Evolutionary conservation across 30 jellyfish, hydroid and myxozoan genomes (phyloP), one percentile per base, ranked within the genome.

Genomic region (Rhopilema esculentum): DNA sequence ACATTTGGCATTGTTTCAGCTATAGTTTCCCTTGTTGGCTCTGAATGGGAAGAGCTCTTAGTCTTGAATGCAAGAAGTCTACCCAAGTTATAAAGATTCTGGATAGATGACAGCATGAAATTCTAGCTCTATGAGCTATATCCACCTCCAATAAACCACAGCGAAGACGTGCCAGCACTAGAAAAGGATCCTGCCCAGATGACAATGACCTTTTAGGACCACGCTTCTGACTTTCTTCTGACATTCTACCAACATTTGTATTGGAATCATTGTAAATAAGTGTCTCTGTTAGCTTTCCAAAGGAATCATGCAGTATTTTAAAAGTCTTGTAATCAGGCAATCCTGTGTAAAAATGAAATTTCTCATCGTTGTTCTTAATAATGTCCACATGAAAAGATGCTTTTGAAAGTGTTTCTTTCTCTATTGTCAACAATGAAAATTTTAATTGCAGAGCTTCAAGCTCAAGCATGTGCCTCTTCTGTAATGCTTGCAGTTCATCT

Each of bases 181-280:
- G 51, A 65, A 89, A 89, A 80, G 62, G 62, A 29, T 89, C 97
- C 20, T 48, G 77, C 77, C 82, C 94, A n/a, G 89, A 86, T 7
- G 31, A 27, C n/a, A 77, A 51, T 20, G 74, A 61, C 49, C 97
- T 77, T 69, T 69, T 50, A 18, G 88, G 80, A 6, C 97, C 91
- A 0, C 87, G 18, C 64, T 82, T 51, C 4, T 12, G 21, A 27
- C 17, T 16, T 24, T 62, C 49, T 30, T n/a, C 65, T 26, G 24
- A 22, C 4, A 17, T 24, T 19, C 28, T 70, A 22, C 24, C 80
- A 19, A 30, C 33, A 70, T 26, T 28, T 70, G 91, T 66, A 1
- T 15, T 67, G 2, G 91, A 82, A 28, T 29, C 75, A 9, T 28
- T 19, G 27, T 66, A 82, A 31, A 63, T 21, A 6, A 51, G n/a